Conservation (phyloP, 1,140 invertebrate species). For the Danaus melanippus region DNA sequence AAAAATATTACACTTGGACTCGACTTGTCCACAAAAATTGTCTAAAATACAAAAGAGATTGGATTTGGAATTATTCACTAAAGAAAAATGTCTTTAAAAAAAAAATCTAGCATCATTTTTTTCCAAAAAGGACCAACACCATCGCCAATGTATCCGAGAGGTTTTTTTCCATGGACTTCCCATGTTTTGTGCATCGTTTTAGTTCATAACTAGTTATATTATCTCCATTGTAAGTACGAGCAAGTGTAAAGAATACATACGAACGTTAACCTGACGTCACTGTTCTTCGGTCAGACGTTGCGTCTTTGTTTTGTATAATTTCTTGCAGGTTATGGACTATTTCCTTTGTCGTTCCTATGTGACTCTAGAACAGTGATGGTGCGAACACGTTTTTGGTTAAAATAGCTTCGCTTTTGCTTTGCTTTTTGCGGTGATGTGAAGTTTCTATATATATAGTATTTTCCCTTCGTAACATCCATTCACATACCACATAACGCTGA, state of each 20-base stretch:
- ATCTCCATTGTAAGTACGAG: slow-evolving; percentile 62
- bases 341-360: slow-evolving; percentile 5
- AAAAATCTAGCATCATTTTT: slow-evolving; percentile 37
- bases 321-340: not conserved
- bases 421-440: slow-evolving; percentile 58
- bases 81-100: slow-evolving; percentile 12
- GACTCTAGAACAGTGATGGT: slow-evolving; percentile 46
- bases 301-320: not conserved
- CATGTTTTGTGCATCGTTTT: slow-evolving; percentile 54
- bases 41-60: no score
- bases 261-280: slow-evolving; percentile 27
- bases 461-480: slow-evolving; percentile 26
- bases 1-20: no score
- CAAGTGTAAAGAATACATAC: slow-evolving; percentile 59
- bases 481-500: slow-evolving; percentile 52
- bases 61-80: slow-evolving; percentile 1
- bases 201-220: slow-evolving; percentile 32
- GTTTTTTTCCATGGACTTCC: slow-evolving; percentile 41
- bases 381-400: slow-evolving; percentile 30
- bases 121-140: not conserved
- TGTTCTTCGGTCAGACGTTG: slow-evolving; percentile 37
- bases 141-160: slow-evolving; percentile 18
- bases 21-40: no score
- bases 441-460: not conserved
- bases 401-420: slow-evolving; percentile 67